Evolutionary conservation across 2,888 invertebrate genomes (phyloP), one percentile per base, ranked within the genome.

Genomic region (Trachelus tabidus): DNA sequence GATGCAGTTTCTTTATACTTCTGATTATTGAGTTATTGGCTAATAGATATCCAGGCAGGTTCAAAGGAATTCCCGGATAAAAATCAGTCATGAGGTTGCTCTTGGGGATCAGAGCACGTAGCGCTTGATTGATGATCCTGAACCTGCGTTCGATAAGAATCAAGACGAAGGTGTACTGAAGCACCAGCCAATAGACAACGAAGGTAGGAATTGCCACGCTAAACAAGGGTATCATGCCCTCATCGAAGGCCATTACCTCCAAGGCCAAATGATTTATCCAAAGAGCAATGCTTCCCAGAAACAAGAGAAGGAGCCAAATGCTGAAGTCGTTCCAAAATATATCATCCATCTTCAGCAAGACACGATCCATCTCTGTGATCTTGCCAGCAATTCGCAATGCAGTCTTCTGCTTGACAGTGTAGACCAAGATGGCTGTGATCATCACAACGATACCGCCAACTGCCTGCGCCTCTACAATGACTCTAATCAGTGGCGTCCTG

Each of bases 121-220:
- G 69, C 0, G 33, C 68, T 0, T 23, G 75, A 78, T 86, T 86
- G 1, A 84, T 31, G 1, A 77, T 73, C 3, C 31, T 73, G 12
- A 83, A 86, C 11, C 76, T n/a, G 4, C 34, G 71, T 11, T 76
- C 75, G 2, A 81, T 73, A 9, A 82, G 11, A 30, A 77, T 76
- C 0, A 85, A 68, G 4, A 83, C 73, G 0, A 81, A 31, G 34
- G 78, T 79, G 75, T 86, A 86, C 56, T 86, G 85, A 11, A 81
- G 56, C 12, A 83, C n/a, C 34, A 82, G 69, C 74, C 79, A 81
- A 3, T 73, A 34, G 1, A 80, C 31, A 11, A 86, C 56, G 12
- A 73, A 56, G 0, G 23, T 11, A 0, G 83, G 85, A 6, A 82
- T 0, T 0, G 80, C 15, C 12, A 77, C 73, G 31, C 37, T 30